These are phyloP conservation scores for Alouatta palliata DNA, from an alignment of 2,113 vertebrate species.

Conservation along the genomic window DNA sequence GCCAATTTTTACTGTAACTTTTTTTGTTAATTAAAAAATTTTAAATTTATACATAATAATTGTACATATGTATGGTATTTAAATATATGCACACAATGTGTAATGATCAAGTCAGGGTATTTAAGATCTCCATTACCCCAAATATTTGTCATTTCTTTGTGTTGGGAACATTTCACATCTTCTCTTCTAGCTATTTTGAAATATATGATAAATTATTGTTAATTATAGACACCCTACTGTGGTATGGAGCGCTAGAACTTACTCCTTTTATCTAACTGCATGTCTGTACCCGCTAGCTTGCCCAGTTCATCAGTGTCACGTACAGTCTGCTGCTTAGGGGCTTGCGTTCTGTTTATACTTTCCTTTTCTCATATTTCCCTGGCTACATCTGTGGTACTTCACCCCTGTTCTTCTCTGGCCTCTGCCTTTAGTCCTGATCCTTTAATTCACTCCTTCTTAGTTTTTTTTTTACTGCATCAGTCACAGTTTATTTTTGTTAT, in stretches of 20 bases:
- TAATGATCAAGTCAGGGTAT: neutral
- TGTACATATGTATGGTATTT: neutral
- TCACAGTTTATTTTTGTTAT: neutral
- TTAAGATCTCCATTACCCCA: neutral
- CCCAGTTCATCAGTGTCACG: neutral
- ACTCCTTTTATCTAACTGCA: neutral
- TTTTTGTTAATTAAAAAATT: neutral
- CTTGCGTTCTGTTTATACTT: accelerated
- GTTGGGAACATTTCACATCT: neutral
- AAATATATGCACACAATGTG: neutral
- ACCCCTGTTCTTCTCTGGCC: neutral
- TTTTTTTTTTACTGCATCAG: neutral
- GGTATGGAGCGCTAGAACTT: neutral
- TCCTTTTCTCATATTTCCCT: neutral
- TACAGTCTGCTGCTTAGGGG: neutral
- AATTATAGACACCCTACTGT: neutral
- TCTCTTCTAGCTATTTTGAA: neutral
- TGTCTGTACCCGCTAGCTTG: neutral
- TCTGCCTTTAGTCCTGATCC: neutral
- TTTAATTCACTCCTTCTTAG: neutral
- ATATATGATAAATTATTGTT: neutral
- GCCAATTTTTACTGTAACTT: neutral
- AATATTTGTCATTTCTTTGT: neutral
- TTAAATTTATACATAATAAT: neutral
- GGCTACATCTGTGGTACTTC: neutral